phyloP scores from a whole-genome alignment of 2,888 invertebrate genomes.

The Meliscaeva auricollis region DNA sequence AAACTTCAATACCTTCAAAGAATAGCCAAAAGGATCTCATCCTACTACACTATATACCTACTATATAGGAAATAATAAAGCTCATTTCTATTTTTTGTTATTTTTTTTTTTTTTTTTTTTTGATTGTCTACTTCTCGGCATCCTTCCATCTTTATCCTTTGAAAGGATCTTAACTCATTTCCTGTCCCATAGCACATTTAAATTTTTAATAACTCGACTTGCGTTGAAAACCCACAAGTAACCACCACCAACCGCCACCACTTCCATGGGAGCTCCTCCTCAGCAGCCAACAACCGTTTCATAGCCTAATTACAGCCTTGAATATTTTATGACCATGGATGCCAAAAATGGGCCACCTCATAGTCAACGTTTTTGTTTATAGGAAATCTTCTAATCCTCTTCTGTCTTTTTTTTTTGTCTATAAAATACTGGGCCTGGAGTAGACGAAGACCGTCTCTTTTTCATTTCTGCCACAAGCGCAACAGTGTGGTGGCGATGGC shows the following conservation, averaged over 20 bases:
- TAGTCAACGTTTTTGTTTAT: slow-evolving; percentile 35
- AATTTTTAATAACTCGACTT: slow-evolving; percentile 70
- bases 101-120: too few relatives aligned
- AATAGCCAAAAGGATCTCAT: slow-evolving; percentile 29
- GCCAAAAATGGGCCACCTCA: slow-evolving; percentile 22
- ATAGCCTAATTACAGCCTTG: slow-evolving; percentile 73
- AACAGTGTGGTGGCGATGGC: neutral
- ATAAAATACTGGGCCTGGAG: slow-evolving; percentile 19
- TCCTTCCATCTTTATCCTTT: neutral
- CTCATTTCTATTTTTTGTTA: slow-evolving; percentile 25
- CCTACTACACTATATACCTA: neutral
- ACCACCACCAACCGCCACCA: too few relatives aligned
- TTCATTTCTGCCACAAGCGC: neutral
- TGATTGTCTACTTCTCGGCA: neutral
- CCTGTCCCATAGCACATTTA: slow-evolving; percentile 69
- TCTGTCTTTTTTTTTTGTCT: neutral
- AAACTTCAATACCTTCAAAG: slow-evolving; percentile 29
- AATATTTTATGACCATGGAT: slow-evolving; percentile 66
- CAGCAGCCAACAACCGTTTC: slow-evolving; percentile 45
- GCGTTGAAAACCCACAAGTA: slow-evolving; percentile 36
- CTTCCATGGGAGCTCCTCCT: neutral
- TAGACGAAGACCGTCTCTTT: neutral
- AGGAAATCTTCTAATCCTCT: slow-evolving; percentile 54
- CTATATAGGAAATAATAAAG: slow-evolving; percentile 34
- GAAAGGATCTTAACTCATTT: slow-evolving; percentile 71